A percentile compares a stretch with the other conserved stretches of the same genome.
These are phyloP conservation scores for Antigone vipio DNA, from an alignment of 2,113 vertebrate genomes.

Conservation along the genomic window DNA sequence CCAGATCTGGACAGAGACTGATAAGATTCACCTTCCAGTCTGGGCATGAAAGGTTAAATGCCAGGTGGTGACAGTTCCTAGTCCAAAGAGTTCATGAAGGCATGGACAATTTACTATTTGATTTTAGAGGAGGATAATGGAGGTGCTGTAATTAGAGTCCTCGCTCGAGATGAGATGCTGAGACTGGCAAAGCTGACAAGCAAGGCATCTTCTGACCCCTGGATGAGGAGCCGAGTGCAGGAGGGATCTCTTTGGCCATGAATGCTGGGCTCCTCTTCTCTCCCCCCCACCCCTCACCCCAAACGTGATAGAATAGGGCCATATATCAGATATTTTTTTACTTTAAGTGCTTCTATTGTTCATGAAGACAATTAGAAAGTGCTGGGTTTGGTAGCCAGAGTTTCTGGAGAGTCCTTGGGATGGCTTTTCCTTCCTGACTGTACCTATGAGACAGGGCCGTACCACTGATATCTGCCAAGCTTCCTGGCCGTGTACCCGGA, in stretches of 20 bases:
- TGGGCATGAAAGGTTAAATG: not conserved
- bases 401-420: not conserved
- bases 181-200: not conserved
- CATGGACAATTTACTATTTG: not conserved
- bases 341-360: not conserved
- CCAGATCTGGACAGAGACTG: not conserved
- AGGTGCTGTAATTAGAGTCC: not conserved
- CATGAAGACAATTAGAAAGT: not conserved
- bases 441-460: not conserved
- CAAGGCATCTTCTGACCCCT: not conserved
- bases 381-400: not conserved
- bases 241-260: not conserved
- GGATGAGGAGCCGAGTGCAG: not conserved
- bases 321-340: not conserved
- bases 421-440: not conserved
- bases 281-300: not conserved
- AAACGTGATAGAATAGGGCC: not conserved
- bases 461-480: not conserved
- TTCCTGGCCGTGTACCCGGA: not conserved
- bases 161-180: not conserved
- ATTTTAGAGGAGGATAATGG: not conserved
- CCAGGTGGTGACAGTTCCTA: not conserved
- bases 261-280: not conserved
- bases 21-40: not conserved
- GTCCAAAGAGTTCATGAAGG: not conserved